Evolutionary conservation across 2,888 invertebrate genomes (phyloP).

Genomic region (Formica aserva): DNA sequence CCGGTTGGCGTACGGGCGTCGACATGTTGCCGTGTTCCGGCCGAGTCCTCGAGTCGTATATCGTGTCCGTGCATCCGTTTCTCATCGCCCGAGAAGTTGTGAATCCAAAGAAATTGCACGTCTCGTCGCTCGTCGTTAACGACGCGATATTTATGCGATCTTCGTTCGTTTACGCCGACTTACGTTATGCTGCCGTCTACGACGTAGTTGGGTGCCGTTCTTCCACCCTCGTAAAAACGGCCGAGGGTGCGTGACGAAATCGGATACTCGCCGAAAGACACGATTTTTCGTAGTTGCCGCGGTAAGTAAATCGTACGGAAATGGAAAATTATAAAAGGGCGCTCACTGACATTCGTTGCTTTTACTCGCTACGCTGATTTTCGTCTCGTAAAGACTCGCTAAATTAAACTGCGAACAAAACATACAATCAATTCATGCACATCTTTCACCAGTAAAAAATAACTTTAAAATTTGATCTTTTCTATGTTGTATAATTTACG

Average conservation of each 20-base stretch:
- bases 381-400: background rate
- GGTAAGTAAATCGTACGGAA: constrained; percentile 10
- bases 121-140: constrained; percentile 10
- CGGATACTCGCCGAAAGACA: background rate
- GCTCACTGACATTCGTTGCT: background rate
- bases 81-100: background rate
- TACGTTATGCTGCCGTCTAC: constrained; percentile 8
- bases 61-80: background rate
- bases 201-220: constrained; percentile 21
- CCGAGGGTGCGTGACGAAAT: constrained; percentile 2
- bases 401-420: background rate
- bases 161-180: constrained; percentile 8
- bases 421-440: background rate
- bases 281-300: background rate
- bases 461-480: background rate
- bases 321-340: background rate
- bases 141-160: background rate
- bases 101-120: background rate
- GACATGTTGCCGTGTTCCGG: constrained; percentile 35
- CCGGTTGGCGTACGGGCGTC: constrained; percentile 25
- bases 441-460: background rate
- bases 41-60: background rate
- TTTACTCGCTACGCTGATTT: constrained; percentile 3
- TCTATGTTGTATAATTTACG: background rate
- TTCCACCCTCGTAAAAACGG: constrained; percentile 14